Percentiles rank a stretch among this genome's conserved stretches.
These are phyloP conservation scores for Holothuria glaberrima DNA, from an alignment of 35 echinoderm and acorn worm genomes.

Conservation along the genomic window DNA sequence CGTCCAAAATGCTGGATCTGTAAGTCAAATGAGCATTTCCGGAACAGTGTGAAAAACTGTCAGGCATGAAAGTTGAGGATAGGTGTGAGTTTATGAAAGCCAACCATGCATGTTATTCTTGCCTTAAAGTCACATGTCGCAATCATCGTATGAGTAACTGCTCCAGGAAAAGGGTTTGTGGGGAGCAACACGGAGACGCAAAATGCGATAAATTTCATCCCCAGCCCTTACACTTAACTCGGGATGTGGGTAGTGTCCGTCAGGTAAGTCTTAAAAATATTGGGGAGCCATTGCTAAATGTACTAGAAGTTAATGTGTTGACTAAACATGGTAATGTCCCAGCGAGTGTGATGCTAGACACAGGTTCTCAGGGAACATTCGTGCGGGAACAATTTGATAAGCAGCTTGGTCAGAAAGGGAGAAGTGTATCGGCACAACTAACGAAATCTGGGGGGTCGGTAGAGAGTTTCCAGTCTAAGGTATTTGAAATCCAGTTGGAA, in stretches of 20 bases:
- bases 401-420: background rate
- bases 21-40: slow-evolving; percentile 54
- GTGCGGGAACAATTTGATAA: slow-evolving; percentile 6
- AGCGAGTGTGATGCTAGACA: slow-evolving; percentile 42
- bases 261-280: background rate
- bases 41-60: slow-evolving; percentile 43
- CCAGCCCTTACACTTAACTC: background rate
- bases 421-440: background rate
- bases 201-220: slow-evolving; percentile 4
- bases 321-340: background rate
- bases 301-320: slow-evolving; percentile 14
- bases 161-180: slow-evolving; percentile 21
- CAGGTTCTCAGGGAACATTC: slow-evolving; percentile 34
- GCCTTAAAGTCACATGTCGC: slow-evolving; percentile 26
- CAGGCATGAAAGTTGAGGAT: slow-evolving; percentile 9
- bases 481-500: background rate
- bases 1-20: slow-evolving; percentile 51
- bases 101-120: slow-evolving; percentile 43
- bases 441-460: slow-evolving; percentile 11
- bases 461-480: slow-evolving; percentile 23
- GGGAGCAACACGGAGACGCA: background rate
- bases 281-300: slow-evolving; percentile 26
- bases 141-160: slow-evolving; percentile 48
- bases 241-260: background rate
- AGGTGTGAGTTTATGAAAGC: slow-evolving; percentile 21